Base-by-base conservation (phyloP, 1,140 invertebrate species). In the Hycleus phaleratus region DNA sequence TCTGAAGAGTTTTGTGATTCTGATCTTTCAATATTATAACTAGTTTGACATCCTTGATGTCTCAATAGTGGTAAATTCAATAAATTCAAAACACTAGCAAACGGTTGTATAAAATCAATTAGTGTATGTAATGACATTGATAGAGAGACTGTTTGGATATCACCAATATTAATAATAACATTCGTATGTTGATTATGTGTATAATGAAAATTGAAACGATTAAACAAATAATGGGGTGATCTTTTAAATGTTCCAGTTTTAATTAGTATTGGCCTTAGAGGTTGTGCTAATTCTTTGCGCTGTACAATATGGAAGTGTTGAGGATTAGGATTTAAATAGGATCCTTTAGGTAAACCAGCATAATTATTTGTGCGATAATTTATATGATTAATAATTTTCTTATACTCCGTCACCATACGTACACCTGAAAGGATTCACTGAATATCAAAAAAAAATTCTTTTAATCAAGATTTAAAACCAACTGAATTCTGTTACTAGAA, bases 301-400 rank as follows among this genome's bases (percentile, higher is more conserved):
- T 56, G 70, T 12, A 52, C 70, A 53, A 73, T 60, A 50, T 74
- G 72, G 62, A 66, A 74, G 58, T 74, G 72, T 47, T 62, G 49
- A 6, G 72, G 72, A 53, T 73, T 73, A 25, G 71, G 70, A n/a
- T 67, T 49, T n/a, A 55, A 26, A 58, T 72, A 74, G 3, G 71
- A 71, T 25, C 72, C 71, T 46, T 70, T 70, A 6, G 72, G 71
- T 26, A 72, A 62, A 9, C 71, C 71, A 48, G 65, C 61, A 59
- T 70, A 63, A 60, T 62, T 69, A 48, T 58, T 61, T 25, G 72
- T 71, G 58, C 71, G 65, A 62, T 73, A 71, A 49, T 59, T 32
- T 4, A 32, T 32, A 32, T 32, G 32, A 32, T 32, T 32, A 32
- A 32, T 32, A 32, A 32, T 32, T 4, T 32, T 32, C 4, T 32